Evolutionary conservation across 2,113 vertebrate species (phyloP).

Genomic region (Ploceus nigricollis): DNA sequence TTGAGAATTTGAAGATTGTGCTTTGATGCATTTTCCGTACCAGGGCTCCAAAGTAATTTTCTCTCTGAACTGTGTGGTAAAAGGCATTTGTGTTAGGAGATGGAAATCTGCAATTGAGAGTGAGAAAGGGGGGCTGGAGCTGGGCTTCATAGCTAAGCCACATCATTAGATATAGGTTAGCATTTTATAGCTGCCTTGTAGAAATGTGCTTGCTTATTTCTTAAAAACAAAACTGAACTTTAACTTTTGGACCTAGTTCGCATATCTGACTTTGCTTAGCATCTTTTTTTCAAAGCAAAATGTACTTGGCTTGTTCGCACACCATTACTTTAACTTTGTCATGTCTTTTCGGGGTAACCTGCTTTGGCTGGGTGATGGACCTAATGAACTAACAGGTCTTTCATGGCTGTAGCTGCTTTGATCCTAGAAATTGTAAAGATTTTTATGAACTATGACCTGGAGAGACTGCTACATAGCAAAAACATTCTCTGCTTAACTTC

Average conservation of each 20-base stretch:
- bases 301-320: rapidly evolving
- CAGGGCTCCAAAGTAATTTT: conserved; percentile 11
- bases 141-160: not conserved
- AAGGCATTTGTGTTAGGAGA: not conserved
- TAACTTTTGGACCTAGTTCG: not conserved
- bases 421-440: not conserved
- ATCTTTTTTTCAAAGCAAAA: not conserved
- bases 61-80: not conserved
- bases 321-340: not conserved
- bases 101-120: not conserved
- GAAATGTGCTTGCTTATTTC: not conserved
- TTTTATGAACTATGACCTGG: not conserved
- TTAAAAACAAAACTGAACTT: not conserved
- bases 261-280: not conserved
- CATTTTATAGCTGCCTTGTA: not conserved
- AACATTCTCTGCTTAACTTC: not conserved
- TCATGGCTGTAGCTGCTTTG: not conserved
- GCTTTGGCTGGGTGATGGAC: not conserved
- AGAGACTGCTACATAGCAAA: not conserved
- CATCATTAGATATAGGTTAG: not conserved
- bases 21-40: conserved; percentile 22
- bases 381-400: not conserved
- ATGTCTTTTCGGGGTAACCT: not conserved
- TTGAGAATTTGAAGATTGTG: not conserved
- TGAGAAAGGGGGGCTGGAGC: not conserved